Evolutionary conservation across 2,797 vertebrate species (phyloP).

Genomic region (Syndactyla subalaris): DNA sequence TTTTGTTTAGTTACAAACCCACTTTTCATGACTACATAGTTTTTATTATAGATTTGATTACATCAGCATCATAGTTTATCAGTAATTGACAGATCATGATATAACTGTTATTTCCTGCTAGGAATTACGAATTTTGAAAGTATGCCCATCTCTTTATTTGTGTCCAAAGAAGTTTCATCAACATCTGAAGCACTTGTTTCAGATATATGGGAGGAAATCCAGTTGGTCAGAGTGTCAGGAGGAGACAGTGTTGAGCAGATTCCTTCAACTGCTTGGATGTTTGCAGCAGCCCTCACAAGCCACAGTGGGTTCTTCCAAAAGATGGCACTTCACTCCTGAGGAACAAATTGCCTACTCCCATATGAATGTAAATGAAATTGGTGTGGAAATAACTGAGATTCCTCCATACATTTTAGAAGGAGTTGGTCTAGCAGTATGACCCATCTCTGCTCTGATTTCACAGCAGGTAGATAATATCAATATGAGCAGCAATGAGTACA

Average conservation of each 20-base stretch:
- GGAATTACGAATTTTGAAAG: slow-evolving; percentile 40
- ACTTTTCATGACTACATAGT: background rate
- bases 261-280: background rate
- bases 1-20: background rate
- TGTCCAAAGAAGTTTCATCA: slow-evolving; percentile 50
- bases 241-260: background rate
- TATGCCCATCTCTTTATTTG: slow-evolving; percentile 25
- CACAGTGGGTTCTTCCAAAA: background rate
- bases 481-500: background rate
- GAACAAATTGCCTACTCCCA: background rate
- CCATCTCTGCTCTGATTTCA: background rate
- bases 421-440: background rate
- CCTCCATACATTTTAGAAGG: background rate
- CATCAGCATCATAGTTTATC: background rate
- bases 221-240: background rate
- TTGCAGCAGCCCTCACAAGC: background rate
- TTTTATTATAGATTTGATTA: slow-evolving; percentile 8
- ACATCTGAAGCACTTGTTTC: slow-evolving; percentile 30
- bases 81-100: slow-evolving; percentile 2
- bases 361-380: background rate
- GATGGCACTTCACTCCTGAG: background rate
- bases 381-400: background rate
- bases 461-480: background rate
- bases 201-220: slow-evolving; percentile 7
- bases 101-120: slow-evolving; percentile 27